Percentiles rank a stretch among this genome's conserved stretches.
Evolutionary conservation across 2,113 vertebrate genomes (phyloP).

Genomic region (Brachypodius melanocephalos): DNA sequence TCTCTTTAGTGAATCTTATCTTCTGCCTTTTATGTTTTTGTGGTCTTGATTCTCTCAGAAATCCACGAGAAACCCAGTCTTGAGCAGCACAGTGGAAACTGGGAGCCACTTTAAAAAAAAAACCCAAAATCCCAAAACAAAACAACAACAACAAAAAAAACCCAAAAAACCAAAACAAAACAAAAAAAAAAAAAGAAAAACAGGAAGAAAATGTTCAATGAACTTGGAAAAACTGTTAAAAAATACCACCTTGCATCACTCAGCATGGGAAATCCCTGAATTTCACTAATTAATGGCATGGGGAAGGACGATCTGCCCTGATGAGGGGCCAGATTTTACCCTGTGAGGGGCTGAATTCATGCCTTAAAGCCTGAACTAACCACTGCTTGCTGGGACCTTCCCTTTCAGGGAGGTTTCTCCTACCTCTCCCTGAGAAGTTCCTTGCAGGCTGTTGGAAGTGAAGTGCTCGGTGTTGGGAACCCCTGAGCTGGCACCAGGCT

Average conservation of each 20-base stretch:
- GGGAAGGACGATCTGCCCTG: not conserved
- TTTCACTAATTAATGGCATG: not conserved
- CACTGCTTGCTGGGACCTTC: not conserved
- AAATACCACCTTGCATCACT: not conserved
- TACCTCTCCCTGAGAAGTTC: not conserved
- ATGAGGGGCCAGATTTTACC: not conserved
- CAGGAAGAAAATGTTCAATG: not conserved
- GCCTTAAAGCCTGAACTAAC: not conserved
- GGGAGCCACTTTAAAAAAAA: no score
- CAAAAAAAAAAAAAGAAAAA: not conserved
- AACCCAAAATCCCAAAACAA: no score
- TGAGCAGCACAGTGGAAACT: not conserved
- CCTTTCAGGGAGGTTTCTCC: not conserved
- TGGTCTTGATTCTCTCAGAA: not conserved
- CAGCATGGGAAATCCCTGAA: not conserved
- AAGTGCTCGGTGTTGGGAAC: not conserved
- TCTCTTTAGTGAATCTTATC: not conserved
- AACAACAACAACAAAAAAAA: no score
- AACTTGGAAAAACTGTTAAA: not conserved
- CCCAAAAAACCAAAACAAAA: no score
- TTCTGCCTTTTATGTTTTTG: not conserved
- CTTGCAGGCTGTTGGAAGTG: not conserved
- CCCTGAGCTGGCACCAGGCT: not conserved
- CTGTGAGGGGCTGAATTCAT: not conserved
- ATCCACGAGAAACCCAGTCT: not conserved